Conservation (phyloP, 2,113 vertebrate genomes). For the Grus americana region DNA sequence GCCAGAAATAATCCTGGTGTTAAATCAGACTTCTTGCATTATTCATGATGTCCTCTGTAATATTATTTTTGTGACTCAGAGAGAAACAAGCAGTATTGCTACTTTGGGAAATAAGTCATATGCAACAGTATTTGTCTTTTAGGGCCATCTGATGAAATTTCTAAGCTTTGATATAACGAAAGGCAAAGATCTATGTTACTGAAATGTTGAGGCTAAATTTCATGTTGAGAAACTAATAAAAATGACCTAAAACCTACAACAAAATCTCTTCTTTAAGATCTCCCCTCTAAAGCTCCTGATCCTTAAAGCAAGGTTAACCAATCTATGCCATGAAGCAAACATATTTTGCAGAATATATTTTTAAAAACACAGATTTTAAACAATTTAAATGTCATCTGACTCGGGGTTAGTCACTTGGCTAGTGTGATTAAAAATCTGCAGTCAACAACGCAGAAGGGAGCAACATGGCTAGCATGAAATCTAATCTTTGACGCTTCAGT, state of each 20-base stretch:
- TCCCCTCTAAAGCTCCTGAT: neutral
- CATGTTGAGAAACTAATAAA: neutral
- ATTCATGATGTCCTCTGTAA: slow-evolving; percentile 48
- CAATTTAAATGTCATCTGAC: neutral
- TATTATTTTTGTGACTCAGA: slow-evolving; percentile 31
- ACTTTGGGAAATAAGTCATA: slow-evolving; percentile 13
- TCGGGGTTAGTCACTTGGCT: fast-evolving
- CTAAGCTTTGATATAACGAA: slow-evolving; percentile 4
- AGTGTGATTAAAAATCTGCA: neutral
- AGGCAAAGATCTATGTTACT: neutral
- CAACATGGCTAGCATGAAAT: neutral
- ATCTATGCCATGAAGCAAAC: neutral
- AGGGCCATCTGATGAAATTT: neutral
- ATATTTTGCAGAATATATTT: neutral
- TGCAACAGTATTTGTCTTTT: neutral
- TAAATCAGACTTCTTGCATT: slow-evolving; percentile 63
- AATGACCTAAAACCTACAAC: neutral
- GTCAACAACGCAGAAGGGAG: neutral
- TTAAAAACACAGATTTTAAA: neutral
- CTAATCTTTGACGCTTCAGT: neutral
- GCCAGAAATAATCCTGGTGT: slow-evolving; percentile 58
- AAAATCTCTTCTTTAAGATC: neutral
- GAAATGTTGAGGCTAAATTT: neutral
- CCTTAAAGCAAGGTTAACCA: neutral
- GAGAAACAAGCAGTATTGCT: slow-evolving; percentile 1